Conservation (phyloP, 1,140 invertebrate species). For the Harlomillsia oculata region DNA sequence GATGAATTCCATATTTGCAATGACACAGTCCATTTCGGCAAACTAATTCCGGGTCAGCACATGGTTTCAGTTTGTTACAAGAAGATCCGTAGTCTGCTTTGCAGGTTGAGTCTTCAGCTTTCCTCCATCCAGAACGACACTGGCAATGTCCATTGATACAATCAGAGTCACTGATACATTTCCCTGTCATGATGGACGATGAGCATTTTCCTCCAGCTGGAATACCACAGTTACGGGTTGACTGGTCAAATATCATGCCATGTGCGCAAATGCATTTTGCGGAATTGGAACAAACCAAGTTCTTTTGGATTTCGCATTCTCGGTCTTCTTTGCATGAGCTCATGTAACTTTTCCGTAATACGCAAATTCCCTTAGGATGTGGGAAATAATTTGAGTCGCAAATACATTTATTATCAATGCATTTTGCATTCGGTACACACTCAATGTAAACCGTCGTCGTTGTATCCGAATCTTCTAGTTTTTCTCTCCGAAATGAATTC, state of each 20-base stretch:
- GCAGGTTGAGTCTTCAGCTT: slow-evolving; percentile 1
- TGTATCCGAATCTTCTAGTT: no score
- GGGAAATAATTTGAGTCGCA: slow-evolving; percentile 3
- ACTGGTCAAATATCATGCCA: background rate
- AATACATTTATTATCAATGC: background rate
- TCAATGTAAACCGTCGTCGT: no score
- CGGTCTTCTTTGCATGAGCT: background rate
- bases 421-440: background rate
- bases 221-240: slow-evolving; percentile 8
- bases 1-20: slow-evolving; percentile 7
- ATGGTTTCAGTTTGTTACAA: slow-evolving; percentile 1
- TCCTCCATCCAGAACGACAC: background rate
- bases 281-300: slow-evolving; percentile 8
- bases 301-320: slow-evolving; percentile 4
- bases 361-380: slow-evolving; percentile 9
- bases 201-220: slow-evolving; percentile 9
- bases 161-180: slow-evolving; percentile 1
- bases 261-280: background rate
- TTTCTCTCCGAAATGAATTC: no score
- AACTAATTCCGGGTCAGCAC: slow-evolving; percentile 10
- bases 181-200: no score
- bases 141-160: slow-evolving; percentile 8
- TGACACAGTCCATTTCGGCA: slow-evolving; percentile 10
- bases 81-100: slow-evolving; percentile 3
- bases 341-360: background rate